phyloP scores from a whole-genome alignment of 1,140 invertebrate genomes.

The Bombus soroeensis region DNA sequence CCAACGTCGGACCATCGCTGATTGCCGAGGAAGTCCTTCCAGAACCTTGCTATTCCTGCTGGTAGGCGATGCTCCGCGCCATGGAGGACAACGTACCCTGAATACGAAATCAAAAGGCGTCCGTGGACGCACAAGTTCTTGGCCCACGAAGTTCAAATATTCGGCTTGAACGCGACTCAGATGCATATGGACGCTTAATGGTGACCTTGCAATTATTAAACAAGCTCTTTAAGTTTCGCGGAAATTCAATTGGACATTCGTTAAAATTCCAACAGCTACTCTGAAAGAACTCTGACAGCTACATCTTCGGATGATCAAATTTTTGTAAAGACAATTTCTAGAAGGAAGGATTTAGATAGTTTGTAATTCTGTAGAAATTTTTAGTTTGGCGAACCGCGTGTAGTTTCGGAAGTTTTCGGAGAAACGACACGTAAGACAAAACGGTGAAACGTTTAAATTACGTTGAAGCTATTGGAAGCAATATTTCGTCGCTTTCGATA shows the following conservation, averaged over 20 bases:
- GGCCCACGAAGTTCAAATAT: conserved; percentile 53
- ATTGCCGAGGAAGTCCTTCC: conserved; percentile 76
- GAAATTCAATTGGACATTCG: neutral
- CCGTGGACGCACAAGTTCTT: conserved; percentile 34
- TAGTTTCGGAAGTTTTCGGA: no score
- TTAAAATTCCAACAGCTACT: no score
- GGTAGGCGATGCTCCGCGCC: conserved; percentile 57
- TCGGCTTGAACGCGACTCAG: conserved; percentile 1
- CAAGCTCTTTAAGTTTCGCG: neutral
- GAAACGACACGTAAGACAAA: no score
- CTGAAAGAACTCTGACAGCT: neutral
- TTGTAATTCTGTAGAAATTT: no score
- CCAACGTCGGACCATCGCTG: conserved; percentile 75
- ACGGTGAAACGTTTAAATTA: no score
- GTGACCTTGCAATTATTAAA: conserved; percentile 22
- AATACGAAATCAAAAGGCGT: conserved; percentile 72
- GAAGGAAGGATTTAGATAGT: no score
- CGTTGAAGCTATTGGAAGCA: neutral
- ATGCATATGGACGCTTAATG: neutral
- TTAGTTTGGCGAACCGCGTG: no score
- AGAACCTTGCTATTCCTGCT: conserved; percentile 61
- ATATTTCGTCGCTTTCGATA: conserved; percentile 15
- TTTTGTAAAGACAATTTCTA: no score
- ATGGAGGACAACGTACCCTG: conserved; percentile 60
- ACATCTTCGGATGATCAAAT: neutral